Percentiles rank a stretch among this genome's conserved stretches.
phyloP scores from a whole-genome alignment of 2,113 vertebrate genomes.

The Polyodon spathula region DNA sequence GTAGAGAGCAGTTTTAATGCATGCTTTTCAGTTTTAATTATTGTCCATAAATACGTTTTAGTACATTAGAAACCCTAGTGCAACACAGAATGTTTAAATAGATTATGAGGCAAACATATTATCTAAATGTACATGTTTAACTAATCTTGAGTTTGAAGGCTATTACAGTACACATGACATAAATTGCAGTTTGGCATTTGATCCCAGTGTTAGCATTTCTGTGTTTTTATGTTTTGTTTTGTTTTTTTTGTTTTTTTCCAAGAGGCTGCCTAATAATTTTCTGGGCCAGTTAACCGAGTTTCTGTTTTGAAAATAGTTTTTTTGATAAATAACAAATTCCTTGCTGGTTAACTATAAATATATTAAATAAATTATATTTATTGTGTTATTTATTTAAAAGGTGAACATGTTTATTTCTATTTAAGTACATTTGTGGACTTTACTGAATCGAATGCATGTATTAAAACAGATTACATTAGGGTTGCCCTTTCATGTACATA shows the following conservation, averaged over 20 bases:
- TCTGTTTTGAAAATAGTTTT: slow-evolving; percentile 7
- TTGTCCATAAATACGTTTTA: slow-evolving; percentile 68
- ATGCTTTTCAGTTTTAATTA: slow-evolving; percentile 72
- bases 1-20: slow-evolving; percentile 67
- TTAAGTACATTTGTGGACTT: no score
- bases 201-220: slow-evolving; percentile 38
- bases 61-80: slow-evolving; percentile 55
- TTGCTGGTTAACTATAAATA: slow-evolving; percentile 26
- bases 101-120: slow-evolving; percentile 58
- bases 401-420: no score
- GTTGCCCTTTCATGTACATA: no score
- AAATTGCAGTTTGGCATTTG: slow-evolving; percentile 55
- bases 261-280: not conserved
- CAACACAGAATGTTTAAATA: slow-evolving; percentile 44
- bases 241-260: not conserved
- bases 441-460: no score
- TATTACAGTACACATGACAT: slow-evolving; percentile 42
- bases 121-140: slow-evolving; percentile 65
- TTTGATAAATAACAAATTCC: no score
- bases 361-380: no score
- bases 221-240: no score
- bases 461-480: no score
- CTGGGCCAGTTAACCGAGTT: not conserved
- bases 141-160: slow-evolving; percentile 43
- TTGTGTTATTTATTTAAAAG: no score